These are phyloP conservation scores for Melopsittacus undulatus DNA, from an alignment of 2,797 vertebrate species.

Conservation along the genomic window DNA sequence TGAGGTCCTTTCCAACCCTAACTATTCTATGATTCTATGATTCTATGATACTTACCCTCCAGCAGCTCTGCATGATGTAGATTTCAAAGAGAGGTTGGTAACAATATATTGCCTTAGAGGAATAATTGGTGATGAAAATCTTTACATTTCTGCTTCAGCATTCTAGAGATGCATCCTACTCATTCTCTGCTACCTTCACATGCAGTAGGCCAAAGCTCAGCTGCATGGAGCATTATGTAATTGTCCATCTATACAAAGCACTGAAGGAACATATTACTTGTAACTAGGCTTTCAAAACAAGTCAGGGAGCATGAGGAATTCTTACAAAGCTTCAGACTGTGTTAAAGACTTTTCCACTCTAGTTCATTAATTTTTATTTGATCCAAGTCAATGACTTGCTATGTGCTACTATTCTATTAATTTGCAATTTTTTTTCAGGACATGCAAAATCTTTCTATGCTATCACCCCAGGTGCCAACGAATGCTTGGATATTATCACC, in stretches of 20 bases:
- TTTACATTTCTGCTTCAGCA: background rate
- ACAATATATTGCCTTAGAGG: background rate
- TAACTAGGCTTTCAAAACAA: background rate
- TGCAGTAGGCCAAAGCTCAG: background rate
- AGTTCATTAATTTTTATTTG: background rate
- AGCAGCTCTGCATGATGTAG: background rate
- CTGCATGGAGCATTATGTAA: rapidly evolving
- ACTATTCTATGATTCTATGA: too few species aligned
- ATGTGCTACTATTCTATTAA: background rate
- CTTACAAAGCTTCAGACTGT: background rate
- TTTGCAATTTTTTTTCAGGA: background rate
- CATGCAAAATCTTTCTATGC: background rate
- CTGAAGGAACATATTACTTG: background rate
- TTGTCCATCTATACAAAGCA: background rate
- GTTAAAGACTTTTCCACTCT: background rate
- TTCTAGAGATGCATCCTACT: background rate
- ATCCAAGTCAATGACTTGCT: background rate
- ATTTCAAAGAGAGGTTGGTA: background rate
- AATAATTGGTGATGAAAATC: background rate
- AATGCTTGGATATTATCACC: background rate
- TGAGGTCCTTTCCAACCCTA: too few species aligned
- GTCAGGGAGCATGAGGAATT: rapidly evolving
- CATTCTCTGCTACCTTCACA: background rate
- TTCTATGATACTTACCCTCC: background rate
- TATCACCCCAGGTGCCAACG: background rate